Evolutionary conservation across 2,797 vertebrate species (phyloP), one percentile per base, ranked within the genome.

Genomic region (Fundulus diaphanus): DNA sequence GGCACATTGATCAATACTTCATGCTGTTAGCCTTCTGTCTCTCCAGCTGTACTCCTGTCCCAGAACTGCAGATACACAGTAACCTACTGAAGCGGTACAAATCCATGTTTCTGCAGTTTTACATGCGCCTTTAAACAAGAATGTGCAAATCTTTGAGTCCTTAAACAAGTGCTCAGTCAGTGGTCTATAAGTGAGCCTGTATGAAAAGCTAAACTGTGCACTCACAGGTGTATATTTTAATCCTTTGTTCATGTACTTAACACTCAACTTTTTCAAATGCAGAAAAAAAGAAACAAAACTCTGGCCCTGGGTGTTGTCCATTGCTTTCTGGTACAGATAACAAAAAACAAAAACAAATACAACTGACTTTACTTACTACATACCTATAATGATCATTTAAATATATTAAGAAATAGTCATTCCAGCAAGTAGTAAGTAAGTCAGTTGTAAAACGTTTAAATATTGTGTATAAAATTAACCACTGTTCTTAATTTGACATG

Each of bases 1-100:
- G 92, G 92, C 92, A 90, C 79, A 81, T 29, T 65, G 84, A 83
- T 83, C 66, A 82, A 79, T 73, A 76, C 87, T 85, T 91, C 94
- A 92, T 72, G 93, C 95, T 94, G 94, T 54, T 92, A 76, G 91
- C 94, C 95, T 93, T 95, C 94, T 95, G 95, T 85, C 88, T 88
- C 91, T 90, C 94, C 94, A 95, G 94, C 94, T 96, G 95, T 93
- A 93, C 92, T 61, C 88, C 73, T 78, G 79, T 86, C 87, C 84
- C 87, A 86, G 74, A 79, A 85, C 81, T 79, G 81, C 87, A 92
- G 79, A 84, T 79, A 88, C 78, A 88, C 77, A 88, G 66, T 72
- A 72, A 90, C 82, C 70, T 73, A 84, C 85, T 80, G 85, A 89
- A 82, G 87, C 66, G 37, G 82, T 51, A 81, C 78, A 72, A 86